A percentile compares a stretch with the other conserved stretches of the same genome.
These are phyloP conservation scores for Oophaga sylvatica DNA, from an alignment of 2,797 vertebrate genomes.

Conservation along the genomic window DNA sequence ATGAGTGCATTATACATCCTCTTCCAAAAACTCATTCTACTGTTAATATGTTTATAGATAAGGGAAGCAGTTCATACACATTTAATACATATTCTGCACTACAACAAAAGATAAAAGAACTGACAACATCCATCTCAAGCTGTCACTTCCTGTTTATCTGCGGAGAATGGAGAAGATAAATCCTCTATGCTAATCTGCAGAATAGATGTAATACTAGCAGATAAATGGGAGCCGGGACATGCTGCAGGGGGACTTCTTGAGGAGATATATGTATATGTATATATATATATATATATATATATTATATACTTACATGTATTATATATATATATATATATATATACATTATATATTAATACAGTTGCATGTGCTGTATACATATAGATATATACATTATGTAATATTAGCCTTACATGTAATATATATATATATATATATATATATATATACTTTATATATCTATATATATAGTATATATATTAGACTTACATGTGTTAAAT, in stretches of 20 bases:
- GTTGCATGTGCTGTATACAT: background rate
- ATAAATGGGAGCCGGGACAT: slow-evolving; percentile 34
- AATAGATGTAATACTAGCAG: slow-evolving; percentile 49
- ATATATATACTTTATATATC: background rate
- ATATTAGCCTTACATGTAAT: background rate
- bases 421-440: background rate
- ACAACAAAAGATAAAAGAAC: slow-evolving; percentile 58
- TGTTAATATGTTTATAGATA: slow-evolving; percentile 61
- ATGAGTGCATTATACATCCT: slow-evolving; percentile 42
- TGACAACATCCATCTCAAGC: slow-evolving; percentile 61
- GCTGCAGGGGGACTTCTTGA: slow-evolving; percentile 17
- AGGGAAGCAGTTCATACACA: slow-evolving; percentile 60
- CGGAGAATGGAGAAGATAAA: slow-evolving; percentile 54
- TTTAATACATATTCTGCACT: slow-evolving; percentile 61
- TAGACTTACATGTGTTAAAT: background rate
- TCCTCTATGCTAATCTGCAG: slow-evolving; percentile 57
- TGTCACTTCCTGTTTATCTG: slow-evolving; percentile 57
- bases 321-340: no score
- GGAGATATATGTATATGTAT: background rate
- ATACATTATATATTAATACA: background rate
- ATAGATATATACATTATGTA: background rate
- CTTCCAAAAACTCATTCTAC: slow-evolving; percentile 55
- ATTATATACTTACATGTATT: no score
- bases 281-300: no score
- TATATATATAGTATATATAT: background rate